Conservation (phyloP, 2,888 invertebrate species). For the Doris montereyensis region DNA sequence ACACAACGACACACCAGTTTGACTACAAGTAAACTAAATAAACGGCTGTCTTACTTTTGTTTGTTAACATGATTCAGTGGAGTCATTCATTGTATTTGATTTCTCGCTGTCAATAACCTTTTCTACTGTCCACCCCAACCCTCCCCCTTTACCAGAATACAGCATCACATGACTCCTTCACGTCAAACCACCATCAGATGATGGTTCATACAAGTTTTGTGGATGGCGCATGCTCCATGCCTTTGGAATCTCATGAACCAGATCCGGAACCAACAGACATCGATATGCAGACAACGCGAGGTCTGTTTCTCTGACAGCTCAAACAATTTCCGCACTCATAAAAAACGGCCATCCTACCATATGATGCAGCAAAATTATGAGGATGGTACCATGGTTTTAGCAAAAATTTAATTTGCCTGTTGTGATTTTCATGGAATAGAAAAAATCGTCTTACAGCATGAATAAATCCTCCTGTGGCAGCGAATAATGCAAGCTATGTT, state of each 20-base stretch:
- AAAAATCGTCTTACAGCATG: too few species aligned
- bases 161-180: conserved; percentile 44
- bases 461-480: too few species aligned
- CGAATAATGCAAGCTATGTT: too few species aligned
- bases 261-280: conserved; percentile 22
- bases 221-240: conserved; percentile 39
- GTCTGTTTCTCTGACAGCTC: conserved; percentile 29
- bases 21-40: too few species aligned
- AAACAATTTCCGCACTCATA: conserved; percentile 48
- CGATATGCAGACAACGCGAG: conserved; percentile 38
- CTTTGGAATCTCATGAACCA: conserved; percentile 9
- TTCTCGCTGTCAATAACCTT: too few species aligned
- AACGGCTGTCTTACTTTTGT: too few species aligned
- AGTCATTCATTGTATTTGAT: too few species aligned
- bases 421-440: too few species aligned
- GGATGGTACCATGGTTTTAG: conserved; percentile 44
- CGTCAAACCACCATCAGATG: conserved; percentile 53
- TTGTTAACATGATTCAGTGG: too few species aligned
- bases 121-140: not conserved
- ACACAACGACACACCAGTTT: too few species aligned
- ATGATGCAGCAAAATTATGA: conserved; percentile 58
- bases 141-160: conserved; percentile 12
- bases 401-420: conserved; percentile 38
- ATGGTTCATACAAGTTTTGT: conserved; percentile 59
- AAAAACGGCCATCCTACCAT: conserved; percentile 63